phyloP scores from a whole-genome alignment of 2,113 vertebrate genomes.

The Ginglymostoma cirratum region DNA sequence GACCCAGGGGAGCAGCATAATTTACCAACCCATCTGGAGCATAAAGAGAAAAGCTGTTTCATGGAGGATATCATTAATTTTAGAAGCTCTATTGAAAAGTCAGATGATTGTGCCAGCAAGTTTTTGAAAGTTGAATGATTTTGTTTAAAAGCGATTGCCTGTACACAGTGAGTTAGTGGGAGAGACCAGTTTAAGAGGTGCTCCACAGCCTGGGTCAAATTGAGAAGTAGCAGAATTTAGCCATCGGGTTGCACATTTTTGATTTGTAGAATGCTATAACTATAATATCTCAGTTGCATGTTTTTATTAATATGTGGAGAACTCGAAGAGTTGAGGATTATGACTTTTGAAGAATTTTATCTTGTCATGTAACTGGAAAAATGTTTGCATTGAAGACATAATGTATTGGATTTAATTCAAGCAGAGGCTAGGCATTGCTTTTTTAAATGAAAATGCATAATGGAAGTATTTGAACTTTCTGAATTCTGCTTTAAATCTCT shows the following conservation, averaged over 20 bases:
- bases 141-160: neutral
- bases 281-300: neutral
- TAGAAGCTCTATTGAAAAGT: neutral
- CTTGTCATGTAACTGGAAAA: neutral
- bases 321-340: neutral
- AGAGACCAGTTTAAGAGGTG: neutral
- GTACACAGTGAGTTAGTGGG: neutral
- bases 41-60: neutral
- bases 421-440: neutral
- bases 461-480: neutral
- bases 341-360: neutral
- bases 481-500: conserved; percentile 20
- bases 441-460: neutral
- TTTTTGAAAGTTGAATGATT: neutral
- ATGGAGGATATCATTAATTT: neutral
- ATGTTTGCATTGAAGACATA: conserved; percentile 3
- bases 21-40: neutral
- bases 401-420: neutral
- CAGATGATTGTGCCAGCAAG: neutral
- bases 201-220: neutral
- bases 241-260: neutral
- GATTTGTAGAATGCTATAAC: neutral
- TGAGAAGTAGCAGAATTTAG: neutral
- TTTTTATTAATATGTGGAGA: neutral
- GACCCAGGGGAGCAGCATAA: neutral